Evolutionary conservation across 2,888 invertebrate genomes (phyloP).

Genomic region (Dicyrtomina minuta): DNA sequence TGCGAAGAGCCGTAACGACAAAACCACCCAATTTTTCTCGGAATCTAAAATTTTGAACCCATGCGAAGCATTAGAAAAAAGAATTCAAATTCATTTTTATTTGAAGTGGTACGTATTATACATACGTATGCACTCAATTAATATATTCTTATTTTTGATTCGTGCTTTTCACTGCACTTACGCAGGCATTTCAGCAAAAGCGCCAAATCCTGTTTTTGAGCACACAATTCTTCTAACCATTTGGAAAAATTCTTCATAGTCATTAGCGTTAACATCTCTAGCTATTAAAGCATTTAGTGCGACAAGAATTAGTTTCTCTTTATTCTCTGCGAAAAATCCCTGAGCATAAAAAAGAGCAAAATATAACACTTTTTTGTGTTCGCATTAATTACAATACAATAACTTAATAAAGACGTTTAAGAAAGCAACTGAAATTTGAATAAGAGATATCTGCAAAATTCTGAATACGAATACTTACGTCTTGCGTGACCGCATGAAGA

Average conservation of each 20-base stretch:
- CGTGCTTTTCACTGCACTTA: too few species aligned
- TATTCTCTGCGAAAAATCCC: conserved; percentile 97
- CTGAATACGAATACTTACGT: conserved; percentile 81
- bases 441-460: not conserved
- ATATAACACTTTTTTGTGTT: not conserved
- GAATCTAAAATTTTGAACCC: conserved; percentile 64
- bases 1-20: conserved; percentile 83
- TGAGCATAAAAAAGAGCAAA: conserved; percentile 59
- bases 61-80: not conserved
- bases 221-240: conserved; percentile 89
- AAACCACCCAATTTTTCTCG: conserved; percentile 92
- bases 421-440: not conserved
- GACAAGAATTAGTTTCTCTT: conserved; percentile 90
- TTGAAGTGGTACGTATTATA: not conserved
- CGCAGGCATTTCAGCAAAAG: conserved; percentile 87
- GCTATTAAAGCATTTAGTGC: conserved; percentile 83
- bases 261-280: conserved; percentile 65
- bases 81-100: not conserved
- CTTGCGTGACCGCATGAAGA: conserved; percentile 91
- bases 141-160: too few species aligned
- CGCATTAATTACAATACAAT: not conserved
- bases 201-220: conserved; percentile 96
- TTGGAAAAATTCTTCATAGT: conserved; percentile 93
- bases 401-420: not conserved
- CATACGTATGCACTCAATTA: too few species aligned